These are phyloP conservation scores for Columbina picui DNA, from an alignment of 2,113 vertebrate species.

Conservation along the genomic window DNA sequence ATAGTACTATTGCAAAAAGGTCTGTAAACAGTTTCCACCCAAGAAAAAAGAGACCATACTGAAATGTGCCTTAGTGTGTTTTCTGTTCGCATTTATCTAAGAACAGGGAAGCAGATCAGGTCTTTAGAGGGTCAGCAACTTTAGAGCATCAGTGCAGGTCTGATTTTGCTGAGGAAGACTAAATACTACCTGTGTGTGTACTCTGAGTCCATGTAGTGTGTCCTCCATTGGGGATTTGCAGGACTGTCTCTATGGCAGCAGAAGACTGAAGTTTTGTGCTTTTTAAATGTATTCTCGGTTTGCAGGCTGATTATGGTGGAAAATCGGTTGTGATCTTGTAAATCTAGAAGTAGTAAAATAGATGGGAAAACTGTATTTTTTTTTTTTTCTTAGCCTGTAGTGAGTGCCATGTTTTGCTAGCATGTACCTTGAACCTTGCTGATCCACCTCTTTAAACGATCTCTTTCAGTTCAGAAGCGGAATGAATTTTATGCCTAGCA, in stretches of 20 bases:
- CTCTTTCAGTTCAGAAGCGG: background rate
- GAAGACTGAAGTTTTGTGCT: background rate
- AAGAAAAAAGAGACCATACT: background rate
- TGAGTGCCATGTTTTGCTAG: background rate
- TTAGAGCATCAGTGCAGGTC: fast-evolving
- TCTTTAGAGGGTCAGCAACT: background rate
- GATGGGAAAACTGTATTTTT: background rate
- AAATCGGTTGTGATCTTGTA: background rate
- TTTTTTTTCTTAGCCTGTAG: background rate
- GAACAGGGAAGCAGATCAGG: background rate
- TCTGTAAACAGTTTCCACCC: background rate
- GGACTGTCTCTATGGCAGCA: background rate
- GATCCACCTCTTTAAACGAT: fast-evolving
- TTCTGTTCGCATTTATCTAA: fast-evolving
- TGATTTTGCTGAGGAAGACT: background rate
- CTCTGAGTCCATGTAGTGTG: fast-evolving
- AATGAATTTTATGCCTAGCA: background rate
- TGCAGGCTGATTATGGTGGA: background rate
- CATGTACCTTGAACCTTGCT: background rate
- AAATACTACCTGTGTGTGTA: fast-evolving
- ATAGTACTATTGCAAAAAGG: fast-evolving
- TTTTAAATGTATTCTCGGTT: background rate
- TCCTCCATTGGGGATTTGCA: background rate
- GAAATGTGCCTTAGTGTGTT: background rate
- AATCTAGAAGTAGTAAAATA: background rate